A percentile compares a stretch with the other conserved stretches of the same genome.
Evolutionary conservation across 1,140 invertebrate genomes (phyloP).

Genomic region (Conus betulinus): DNA sequence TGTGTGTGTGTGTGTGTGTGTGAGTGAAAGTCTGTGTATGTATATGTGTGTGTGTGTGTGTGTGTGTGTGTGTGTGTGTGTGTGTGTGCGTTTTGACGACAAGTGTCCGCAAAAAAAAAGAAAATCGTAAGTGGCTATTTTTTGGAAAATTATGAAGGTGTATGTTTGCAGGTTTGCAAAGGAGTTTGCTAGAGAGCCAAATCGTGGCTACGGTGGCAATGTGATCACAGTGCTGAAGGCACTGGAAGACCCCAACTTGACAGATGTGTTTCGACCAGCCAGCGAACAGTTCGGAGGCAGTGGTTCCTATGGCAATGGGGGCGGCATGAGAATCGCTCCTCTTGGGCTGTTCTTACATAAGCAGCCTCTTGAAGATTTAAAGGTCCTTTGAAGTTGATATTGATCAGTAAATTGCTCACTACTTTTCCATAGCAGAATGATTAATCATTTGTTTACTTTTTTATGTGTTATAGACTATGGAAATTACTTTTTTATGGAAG

Average conservation of each 20-base stretch:
- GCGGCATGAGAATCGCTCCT: constrained; percentile 86
- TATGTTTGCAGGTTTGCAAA: constrained; percentile 79
- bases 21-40: no score
- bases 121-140: not conserved
- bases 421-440: no score
- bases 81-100: no score
- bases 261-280: constrained; percentile 82
- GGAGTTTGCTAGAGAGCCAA: constrained; percentile 81
- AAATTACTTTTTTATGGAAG: no score
- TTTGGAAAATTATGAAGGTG: not conserved
- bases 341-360: constrained; percentile 80
- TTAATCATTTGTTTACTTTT: no score
- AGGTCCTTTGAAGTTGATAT: constrained; percentile 40
- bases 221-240: constrained; percentile 82
- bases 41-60: no score
- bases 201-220: constrained; percentile 82
- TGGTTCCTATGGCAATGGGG: constrained; percentile 87
- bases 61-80: no score
- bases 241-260: constrained; percentile 79
- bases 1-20: no score
- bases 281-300: constrained; percentile 83
- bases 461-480: no score
- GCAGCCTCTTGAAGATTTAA: constrained; percentile 50
- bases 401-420: no score
- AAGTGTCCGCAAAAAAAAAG: not conserved